phyloP scores from a whole-genome alignment of 2,888 invertebrate genomes.

The Megastigmus dorsalis region DNA sequence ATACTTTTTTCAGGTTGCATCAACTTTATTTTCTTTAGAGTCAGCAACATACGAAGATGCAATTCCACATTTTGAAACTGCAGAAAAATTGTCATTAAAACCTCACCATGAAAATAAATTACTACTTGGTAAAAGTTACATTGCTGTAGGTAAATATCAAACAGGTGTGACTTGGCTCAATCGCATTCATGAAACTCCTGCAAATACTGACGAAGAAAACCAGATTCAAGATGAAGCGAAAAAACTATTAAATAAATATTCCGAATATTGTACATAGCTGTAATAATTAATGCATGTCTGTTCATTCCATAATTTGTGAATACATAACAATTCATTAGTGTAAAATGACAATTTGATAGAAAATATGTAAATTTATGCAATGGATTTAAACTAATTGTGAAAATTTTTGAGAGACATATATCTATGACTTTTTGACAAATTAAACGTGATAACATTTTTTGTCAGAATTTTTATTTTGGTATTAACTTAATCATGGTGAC shows the following conservation, averaged over 20 bases:
- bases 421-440: slow-evolving; percentile 30
- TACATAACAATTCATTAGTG: slow-evolving; percentile 41
- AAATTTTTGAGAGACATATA: slow-evolving; percentile 14
- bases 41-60: slow-evolving; percentile 81
- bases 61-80: slow-evolving; percentile 76
- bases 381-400: slow-evolving; percentile 16
- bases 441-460: slow-evolving; percentile 19
- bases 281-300: slow-evolving; percentile 27
- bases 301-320: slow-evolving; percentile 53
- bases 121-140: slow-evolving; percentile 78
- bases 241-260: slow-evolving; percentile 64
- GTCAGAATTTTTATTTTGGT: slow-evolving; percentile 4
- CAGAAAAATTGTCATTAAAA: slow-evolving; percentile 75
- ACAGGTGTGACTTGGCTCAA: slow-evolving; percentile 76
- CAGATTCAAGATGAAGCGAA: slow-evolving; percentile 63
- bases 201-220: slow-evolving; percentile 58
- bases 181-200: slow-evolving; percentile 57
- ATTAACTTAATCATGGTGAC: background rate
- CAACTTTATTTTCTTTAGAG: slow-evolving; percentile 80
- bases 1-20: slow-evolving; percentile 75
- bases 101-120: slow-evolving; percentile 79
- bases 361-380: slow-evolving; percentile 3
- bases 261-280: slow-evolving; percentile 58
- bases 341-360: background rate
- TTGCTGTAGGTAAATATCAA: slow-evolving; percentile 75